Evolutionary conservation across 1,140 invertebrate genomes (phyloP), one percentile per base, ranked within the genome.

Genomic region (Leptopilina clavipes): DNA sequence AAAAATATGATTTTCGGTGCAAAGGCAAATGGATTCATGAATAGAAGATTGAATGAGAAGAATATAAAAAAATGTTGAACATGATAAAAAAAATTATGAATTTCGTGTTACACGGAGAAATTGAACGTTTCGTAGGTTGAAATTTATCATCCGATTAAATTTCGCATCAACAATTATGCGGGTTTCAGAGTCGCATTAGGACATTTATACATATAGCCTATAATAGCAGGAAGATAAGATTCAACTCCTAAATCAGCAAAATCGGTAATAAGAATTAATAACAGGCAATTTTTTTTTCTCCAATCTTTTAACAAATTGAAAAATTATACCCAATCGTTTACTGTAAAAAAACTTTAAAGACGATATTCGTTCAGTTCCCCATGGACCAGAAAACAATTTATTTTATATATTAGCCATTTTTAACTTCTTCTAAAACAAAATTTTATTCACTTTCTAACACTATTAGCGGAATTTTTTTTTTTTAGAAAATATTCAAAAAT

Each of bases 61-160:
- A 56, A 9, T 8, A 40, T 59, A 59, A 59, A 59, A 25, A 19
- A 59, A 25, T 59, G 18, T 11, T 11, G 56, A 19, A 59, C 22
- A 12, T 22, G 56, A 59, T 59, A 18, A 52, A 59, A 11, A 56
- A 25, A 59, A 59, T 59, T 56, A 56, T 56, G 18, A 1, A 25
- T 25, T 25, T 59, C 12, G 22, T 59, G 56, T 59, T 59, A 11
- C n/a, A n/a, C 11, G 11, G 56, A 59, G 56, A 59, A 59, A 59
- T 59, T 25, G 12, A 59, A 59, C 19, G 19, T 11, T 59, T 59
- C 56, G 56, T 59, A 25, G 56, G 56, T 19, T 25, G 56, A 59
- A 59, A 59, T 59, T 59, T 59, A 59, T 59, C 19, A 25, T 25
- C 56, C 19, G 56, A 59, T 59, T 59, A 59, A 59, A 59, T 59